Evolutionary conservation across 1,140 invertebrate genomes (phyloP).

Genomic region (Macrocentrus cingulum): DNA sequence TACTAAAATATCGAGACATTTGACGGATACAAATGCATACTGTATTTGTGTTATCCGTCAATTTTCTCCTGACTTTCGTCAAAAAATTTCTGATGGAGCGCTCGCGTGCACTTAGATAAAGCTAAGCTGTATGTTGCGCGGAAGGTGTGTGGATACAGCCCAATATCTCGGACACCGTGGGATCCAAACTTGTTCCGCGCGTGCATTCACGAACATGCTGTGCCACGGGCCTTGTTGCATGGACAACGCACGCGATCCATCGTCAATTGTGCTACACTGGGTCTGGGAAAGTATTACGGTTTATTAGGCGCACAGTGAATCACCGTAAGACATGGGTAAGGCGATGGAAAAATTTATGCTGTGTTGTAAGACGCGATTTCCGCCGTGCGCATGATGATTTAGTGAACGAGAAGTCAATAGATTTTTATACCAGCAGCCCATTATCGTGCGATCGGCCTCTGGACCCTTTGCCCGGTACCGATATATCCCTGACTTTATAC

Average conservation of each 20-base stretch:
- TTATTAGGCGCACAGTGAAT: slow-evolving; percentile 2
- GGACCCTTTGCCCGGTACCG: background rate
- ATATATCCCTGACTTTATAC: slow-evolving; percentile 29
- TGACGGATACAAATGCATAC: too few relatives aligned
- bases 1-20: too few relatives aligned
- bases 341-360: slow-evolving; percentile 13
- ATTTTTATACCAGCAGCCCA: slow-evolving; percentile 7
- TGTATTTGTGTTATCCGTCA: too few relatives aligned
- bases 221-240: background rate
- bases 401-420: slow-evolving; percentile 14
- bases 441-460: background rate
- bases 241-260: slow-evolving; percentile 4
- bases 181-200: background rate
- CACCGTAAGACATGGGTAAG: background rate
- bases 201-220: background rate
- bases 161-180: background rate
- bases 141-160: too few relatives aligned
- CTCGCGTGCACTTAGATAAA: too few relatives aligned
- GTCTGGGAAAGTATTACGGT: background rate
- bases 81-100: too few relatives aligned
- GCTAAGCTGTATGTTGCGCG: too few relatives aligned
- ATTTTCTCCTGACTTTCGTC: too few relatives aligned
- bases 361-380: background rate
- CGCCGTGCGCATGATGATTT: slow-evolving; percentile 4
- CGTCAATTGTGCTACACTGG: background rate